Evolutionary conservation across 2,113 vertebrate species (phyloP).

Genomic region (Chloropsis cyanopogon): DNA sequence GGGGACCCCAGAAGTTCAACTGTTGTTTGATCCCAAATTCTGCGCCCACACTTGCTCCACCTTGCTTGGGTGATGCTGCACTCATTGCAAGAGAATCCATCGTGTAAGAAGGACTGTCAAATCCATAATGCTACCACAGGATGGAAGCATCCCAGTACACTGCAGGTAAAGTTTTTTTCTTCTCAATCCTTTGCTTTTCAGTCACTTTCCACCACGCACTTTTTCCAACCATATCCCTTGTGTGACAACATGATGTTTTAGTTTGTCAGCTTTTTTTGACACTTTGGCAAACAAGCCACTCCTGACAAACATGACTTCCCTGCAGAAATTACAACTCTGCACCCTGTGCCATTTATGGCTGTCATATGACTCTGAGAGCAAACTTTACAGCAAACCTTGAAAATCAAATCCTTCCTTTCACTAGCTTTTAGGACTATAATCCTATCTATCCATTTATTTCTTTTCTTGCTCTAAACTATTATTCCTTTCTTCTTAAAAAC

Average conservation of each 20-base stretch:
- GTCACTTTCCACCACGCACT: background rate
- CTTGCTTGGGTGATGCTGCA: background rate
- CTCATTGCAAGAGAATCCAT: background rate
- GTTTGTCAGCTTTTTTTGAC: conserved; percentile 2
- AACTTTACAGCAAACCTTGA: background rate
- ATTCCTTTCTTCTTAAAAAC: background rate
- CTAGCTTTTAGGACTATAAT: background rate
- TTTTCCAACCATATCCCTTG: background rate
- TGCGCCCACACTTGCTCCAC: background rate
- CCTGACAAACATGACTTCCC: background rate
- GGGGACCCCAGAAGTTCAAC: background rate
- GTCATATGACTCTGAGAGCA: background rate
- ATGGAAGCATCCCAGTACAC: background rate
- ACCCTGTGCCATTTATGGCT: background rate
- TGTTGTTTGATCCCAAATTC: background rate
- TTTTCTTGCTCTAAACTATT: background rate
- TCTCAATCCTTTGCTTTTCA: background rate
- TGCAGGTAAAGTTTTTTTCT: background rate
- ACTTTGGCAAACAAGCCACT: background rate
- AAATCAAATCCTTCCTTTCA: background rate
- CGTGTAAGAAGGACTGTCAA: background rate
- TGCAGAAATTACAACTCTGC: background rate
- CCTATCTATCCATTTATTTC: background rate
- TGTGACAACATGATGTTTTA: background rate
- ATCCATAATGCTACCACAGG: background rate